phyloP scores from a whole-genome alignment of 2,888 invertebrate genomes.

The Torymus texanus region DNA sequence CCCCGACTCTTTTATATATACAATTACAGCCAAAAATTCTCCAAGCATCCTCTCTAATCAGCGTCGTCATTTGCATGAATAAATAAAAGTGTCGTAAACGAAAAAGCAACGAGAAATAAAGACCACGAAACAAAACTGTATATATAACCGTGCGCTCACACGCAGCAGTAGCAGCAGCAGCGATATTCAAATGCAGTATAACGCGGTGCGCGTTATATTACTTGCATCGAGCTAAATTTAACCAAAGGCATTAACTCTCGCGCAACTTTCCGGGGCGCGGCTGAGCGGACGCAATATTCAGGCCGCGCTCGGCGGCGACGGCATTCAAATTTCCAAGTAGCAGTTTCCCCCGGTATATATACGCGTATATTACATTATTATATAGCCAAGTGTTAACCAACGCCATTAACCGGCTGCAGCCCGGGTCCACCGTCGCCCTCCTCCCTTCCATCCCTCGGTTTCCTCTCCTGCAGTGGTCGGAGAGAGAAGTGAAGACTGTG shows the following conservation, averaged over 20 bases:
- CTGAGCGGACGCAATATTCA: slow-evolving; percentile 5
- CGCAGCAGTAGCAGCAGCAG: not conserved
- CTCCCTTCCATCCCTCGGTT: slow-evolving; percentile 36
- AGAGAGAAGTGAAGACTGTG: slow-evolving; percentile 24
- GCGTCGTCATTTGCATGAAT: too few relatives aligned
- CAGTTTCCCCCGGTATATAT: slow-evolving; percentile 57
- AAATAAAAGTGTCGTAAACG: too few relatives aligned
- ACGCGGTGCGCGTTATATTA: slow-evolving; percentile 5
- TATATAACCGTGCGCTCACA: too few relatives aligned
- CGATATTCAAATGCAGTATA: slow-evolving; percentile 17
- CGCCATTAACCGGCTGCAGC: slow-evolving; percentile 59
- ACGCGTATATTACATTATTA: slow-evolving; percentile 64
- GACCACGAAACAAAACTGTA: not conserved
- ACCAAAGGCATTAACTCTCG: slow-evolving; percentile 39
- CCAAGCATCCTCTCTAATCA: too few relatives aligned
- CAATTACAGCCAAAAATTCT: too few relatives aligned
- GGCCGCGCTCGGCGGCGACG: not conserved
- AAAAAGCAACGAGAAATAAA: not conserved
- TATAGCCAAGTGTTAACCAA: slow-evolving; percentile 66
- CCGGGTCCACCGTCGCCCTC: not conserved
- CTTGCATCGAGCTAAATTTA: slow-evolving; percentile 37
- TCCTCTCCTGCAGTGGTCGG: not conserved
- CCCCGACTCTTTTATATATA: too few relatives aligned
- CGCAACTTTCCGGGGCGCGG: slow-evolving; percentile 17
- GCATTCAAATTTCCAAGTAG: slow-evolving; percentile 58